These are phyloP conservation scores for Nasonia longicornis DNA, from an alignment of 1,140 invertebrate genomes.

Conservation along the genomic window DNA sequence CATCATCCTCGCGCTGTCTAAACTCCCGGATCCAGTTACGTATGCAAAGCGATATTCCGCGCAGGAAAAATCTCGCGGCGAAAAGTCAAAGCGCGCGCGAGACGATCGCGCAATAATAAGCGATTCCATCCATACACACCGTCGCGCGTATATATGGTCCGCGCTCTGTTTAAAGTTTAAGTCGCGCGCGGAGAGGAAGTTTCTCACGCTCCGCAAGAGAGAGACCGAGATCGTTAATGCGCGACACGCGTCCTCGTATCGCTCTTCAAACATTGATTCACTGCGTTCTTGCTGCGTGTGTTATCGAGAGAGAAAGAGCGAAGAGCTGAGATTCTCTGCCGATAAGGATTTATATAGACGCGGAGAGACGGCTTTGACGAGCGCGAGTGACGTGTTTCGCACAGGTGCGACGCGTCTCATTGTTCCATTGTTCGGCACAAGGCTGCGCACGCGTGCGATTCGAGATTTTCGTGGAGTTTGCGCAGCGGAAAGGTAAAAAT, in stretches of 20 bases:
- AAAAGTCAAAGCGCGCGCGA: neutral
- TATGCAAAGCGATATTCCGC: neutral
- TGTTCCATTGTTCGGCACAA: neutral
- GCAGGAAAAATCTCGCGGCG: neutral
- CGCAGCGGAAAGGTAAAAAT: neutral
- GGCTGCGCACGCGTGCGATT: neutral
- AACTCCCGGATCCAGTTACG: constrained; percentile 17
- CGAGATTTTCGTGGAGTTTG: neutral
- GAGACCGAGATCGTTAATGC: constrained; percentile 37
- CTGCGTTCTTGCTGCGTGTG: neutral
- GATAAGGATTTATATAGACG: constrained; percentile 46
- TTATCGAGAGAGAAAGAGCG: constrained; percentile 11
- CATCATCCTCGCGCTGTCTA: constrained; percentile 5
- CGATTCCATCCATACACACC: neutral
- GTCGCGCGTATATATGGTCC: neutral
- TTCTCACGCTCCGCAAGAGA: constrained; percentile 35
- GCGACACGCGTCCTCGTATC: constrained; percentile 44
- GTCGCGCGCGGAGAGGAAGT: constrained; percentile 5
- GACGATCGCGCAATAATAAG: constrained; percentile 11
- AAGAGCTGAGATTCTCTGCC: constrained; percentile 34
- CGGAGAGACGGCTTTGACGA: neutral
- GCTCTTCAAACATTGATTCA: constrained; percentile 47
- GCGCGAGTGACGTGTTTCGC: neutral
- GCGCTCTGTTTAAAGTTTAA: constrained; percentile 24
- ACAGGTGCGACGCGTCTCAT: constrained; percentile 12